These are phyloP conservation scores for Caenorhabditis wallacei DNA, from an alignment of 2,888 invertebrate genomes.

Conservation along the genomic window DNA sequence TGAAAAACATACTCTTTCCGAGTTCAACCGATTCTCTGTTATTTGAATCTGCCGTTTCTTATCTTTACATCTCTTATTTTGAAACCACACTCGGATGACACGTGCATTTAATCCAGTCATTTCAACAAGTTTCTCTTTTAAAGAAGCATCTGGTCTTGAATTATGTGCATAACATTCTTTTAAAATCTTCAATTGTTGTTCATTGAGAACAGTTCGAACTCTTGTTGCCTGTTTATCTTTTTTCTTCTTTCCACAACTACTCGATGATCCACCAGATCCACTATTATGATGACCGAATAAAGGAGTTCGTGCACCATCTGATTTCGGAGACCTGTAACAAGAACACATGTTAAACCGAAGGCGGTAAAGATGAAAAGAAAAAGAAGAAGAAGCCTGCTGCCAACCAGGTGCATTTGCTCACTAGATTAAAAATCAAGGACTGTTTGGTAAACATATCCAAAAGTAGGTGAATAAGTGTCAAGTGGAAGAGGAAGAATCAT, in stretches of 20 bases:
- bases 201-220: conserved; percentile 98
- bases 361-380: conserved; percentile 24
- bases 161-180: conserved; percentile 98
- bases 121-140: conserved; percentile 99
- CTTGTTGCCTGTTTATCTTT: conserved; percentile 90
- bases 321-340: conserved; percentile 70
- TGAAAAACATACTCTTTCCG: conserved; percentile 91
- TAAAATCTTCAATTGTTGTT: conserved; percentile 97
- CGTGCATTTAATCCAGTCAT: conserved; percentile 97
- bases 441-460: conserved; percentile 42
- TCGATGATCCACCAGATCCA: conserved; percentile 55
- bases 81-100: conserved; percentile 99
- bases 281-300: conserved; percentile 45
- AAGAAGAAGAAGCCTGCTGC: conserved; percentile 36
- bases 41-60: conserved; percentile 97
- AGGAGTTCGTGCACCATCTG: conserved; percentile 66
- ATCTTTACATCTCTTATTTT: conserved; percentile 96
- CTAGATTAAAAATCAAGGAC: conserved; percentile 51
- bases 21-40: conserved; percentile 95
- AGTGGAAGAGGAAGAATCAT: conserved; percentile 25
- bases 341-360: conserved; percentile 20
- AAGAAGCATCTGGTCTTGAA: conserved; percentile 97
- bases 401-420: conserved; percentile 66
- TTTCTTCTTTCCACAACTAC: conserved; percentile 84
- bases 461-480: conserved; percentile 34